Evolutionary conservation across 2,888 invertebrate genomes (phyloP).

Genomic region (Synergus laeviventris): DNA sequence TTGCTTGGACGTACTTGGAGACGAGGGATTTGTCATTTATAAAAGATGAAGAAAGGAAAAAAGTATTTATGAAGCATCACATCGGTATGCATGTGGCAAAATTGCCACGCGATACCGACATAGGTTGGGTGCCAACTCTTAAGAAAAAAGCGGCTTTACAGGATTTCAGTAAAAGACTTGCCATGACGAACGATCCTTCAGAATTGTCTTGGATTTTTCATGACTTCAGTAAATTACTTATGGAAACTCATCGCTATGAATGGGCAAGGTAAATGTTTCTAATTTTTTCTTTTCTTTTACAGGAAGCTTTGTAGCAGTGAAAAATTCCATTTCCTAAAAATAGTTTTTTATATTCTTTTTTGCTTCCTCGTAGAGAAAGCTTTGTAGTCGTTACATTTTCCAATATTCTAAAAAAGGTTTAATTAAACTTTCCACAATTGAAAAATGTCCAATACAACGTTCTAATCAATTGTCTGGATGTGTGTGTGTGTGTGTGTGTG

Average conservation of each 20-base stretch:
- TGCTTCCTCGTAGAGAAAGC: too few species aligned
- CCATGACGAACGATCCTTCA: constrained; percentile 66
- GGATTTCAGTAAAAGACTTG: constrained; percentile 61
- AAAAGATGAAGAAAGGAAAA: constrained; percentile 45
- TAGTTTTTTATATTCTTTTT: too few species aligned
- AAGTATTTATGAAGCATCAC: constrained; percentile 63
- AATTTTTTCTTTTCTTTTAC: not conserved
- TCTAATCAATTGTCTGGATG: too few species aligned
- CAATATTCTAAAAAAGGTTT: too few species aligned
- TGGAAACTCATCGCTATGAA: constrained; percentile 74
- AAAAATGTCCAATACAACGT: too few species aligned
- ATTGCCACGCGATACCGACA: constrained; percentile 64
- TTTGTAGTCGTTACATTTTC: too few species aligned
- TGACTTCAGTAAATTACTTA: constrained; percentile 75
- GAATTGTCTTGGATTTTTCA: constrained; percentile 77
- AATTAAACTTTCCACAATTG: too few species aligned
- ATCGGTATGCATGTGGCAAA: constrained; percentile 60
- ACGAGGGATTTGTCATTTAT: constrained; percentile 70
- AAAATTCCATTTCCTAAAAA: too few species aligned
- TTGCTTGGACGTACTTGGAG: constrained; percentile 75
- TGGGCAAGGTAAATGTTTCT: constrained; percentile 65
- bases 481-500: too few species aligned
- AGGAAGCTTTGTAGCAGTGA: too few species aligned
- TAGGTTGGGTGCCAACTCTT: constrained; percentile 63
- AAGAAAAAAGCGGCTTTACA: constrained; percentile 56